Evolutionary conservation across 2,113 vertebrate genomes (phyloP), one percentile per base, ranked within the genome.

Genomic region (Eurystomus gularis): DNA sequence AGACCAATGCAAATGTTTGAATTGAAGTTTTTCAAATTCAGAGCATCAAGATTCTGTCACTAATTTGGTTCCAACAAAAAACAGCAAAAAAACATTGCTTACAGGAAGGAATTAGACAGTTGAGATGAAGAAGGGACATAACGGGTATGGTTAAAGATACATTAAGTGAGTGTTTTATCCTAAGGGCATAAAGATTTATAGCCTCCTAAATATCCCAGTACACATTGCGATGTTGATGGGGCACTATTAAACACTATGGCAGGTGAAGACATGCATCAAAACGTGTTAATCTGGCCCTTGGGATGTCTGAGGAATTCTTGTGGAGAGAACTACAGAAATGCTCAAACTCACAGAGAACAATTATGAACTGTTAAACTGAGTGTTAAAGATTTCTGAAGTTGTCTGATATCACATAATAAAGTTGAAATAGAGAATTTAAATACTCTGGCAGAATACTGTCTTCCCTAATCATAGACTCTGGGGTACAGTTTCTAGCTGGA

Each of bases 211-310:
- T 81, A 91, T 75, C 79, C 33, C 48, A 82, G 46, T 77, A 72
- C 73, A 76, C 86, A 76, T 71, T 95, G 78, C 87, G 91, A 85
- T 89, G 94, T 96, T 96, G 89, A 95, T 86, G 85, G 70, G 55
- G 20, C 21, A 37, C 55, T 85, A 61, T 94, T 96, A 97, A 96
- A 90, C 37, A 65, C 80, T 68, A 71, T 51, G 62, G 33, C 82
- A 90, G 84, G 83, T 90, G 88, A 92, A 93, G 81, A 73, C n/a
- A 92, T 95, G 46, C 66, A 83, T 94, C 82, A 94, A 93, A 5
- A 39, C 25, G 82, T 71, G 82, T 82, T 91, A 94, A 96, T 83
- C 31, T 87, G 78, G 61, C 69, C 49, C 75, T 82, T 82, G 86
- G 82, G 92, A 92, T 88, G 28, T 70, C 66, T 79, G 83, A 93